A percentile compares a stretch with the other conserved stretches of the same genome.
Conservation (phyloP, 2,797 vertebrate species). For the Melanotaenia nigrans region DNA sequence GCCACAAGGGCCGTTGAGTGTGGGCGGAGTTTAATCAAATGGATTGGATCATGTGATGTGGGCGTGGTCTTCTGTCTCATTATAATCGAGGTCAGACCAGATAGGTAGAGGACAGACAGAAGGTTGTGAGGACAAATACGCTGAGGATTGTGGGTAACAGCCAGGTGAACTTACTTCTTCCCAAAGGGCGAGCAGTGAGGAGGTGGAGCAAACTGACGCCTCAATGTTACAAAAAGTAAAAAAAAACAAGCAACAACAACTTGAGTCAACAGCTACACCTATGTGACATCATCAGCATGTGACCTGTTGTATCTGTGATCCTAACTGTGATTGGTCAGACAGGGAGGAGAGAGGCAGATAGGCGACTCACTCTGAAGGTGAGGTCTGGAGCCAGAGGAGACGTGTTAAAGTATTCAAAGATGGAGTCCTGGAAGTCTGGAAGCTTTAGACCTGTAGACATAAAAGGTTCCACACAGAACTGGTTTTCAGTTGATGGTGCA, state of each 20-base stretch:
- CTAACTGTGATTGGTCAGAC: conserved; percentile 1
- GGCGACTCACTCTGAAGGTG: conserved; percentile 90
- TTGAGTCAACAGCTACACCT: conserved; percentile 26
- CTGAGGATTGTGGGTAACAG: conserved; percentile 29
- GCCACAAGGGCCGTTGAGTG: not conserved
- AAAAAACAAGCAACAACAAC: conserved; percentile 45
- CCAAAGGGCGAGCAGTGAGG: conserved; percentile 88
- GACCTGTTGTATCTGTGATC: not conserved
- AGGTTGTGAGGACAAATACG: not conserved
- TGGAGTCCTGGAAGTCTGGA: conserved; percentile 94
- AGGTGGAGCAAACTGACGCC: conserved; percentile 85
- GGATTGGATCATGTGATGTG: not conserved
- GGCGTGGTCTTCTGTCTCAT: not conserved
- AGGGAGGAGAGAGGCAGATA: not conserved
- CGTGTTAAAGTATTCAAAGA: conserved; percentile 98
- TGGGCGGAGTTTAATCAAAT: conserved; percentile 3
- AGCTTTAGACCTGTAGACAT: conserved; percentile 87
- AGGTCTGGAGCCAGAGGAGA: conserved; percentile 94
- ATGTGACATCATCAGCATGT: conserved; percentile 37
- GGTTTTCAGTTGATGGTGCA: not conserved
- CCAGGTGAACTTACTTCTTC: conserved; percentile 86
- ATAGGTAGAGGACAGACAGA: conserved; percentile 4
- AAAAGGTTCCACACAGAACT: not conserved
- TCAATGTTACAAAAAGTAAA: conserved; percentile 69
- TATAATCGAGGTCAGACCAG: conserved; percentile 2